Evolutionary conservation across 2,113 vertebrate species (phyloP), one percentile per base, ranked within the genome.

Genomic region (Triplophysa siluroides): DNA sequence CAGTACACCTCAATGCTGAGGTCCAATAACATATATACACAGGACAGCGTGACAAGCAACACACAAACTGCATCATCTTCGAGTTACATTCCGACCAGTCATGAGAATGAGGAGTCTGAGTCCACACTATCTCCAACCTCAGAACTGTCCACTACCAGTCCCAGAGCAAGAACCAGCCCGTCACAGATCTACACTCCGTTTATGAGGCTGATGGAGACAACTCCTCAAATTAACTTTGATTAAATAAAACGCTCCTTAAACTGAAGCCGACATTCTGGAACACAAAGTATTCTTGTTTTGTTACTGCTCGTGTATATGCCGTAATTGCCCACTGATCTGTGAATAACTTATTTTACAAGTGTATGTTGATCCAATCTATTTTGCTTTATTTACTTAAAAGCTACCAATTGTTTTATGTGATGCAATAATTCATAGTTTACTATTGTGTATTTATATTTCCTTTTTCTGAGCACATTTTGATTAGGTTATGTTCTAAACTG

Each of bases 161-260:
- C 74, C 56, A 66, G 0, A 45, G 47, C 78, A 11, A 85, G 85
- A 81, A 80, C 88, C 26, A 83, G 71, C 71, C 54, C 84, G 2
- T 64, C 87, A 54, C 90, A 85, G 80, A 90, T 90, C 3, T 95
- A 94, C 84, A 93, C 94, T 0, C 96, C 97, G 0, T 98, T 96
- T 86, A 94, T 94, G 80, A 94, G 93, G 82, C 95, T 99, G 68
- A 84, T 97, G 93, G 96, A 98, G 83, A 90, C 93, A 0, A 93
- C 92, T 56, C 80, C 88, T 11, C 95, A 91, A 0, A 85, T 89
- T 10, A 90, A 88, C 18, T 84, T 86, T 33, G 88, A 92, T 2
- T 77, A 24, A 79, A 14, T 45, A 19, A 38, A 47, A 56, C n/a
- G 38, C 13, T 29, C 24, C 4, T 33, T 24, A 76, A 38, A 52